Percentiles rank a stretch among this genome's conserved stretches.
phyloP scores from a whole-genome alignment of 2,797 vertebrate genomes.

The Ispidina picta region DNA sequence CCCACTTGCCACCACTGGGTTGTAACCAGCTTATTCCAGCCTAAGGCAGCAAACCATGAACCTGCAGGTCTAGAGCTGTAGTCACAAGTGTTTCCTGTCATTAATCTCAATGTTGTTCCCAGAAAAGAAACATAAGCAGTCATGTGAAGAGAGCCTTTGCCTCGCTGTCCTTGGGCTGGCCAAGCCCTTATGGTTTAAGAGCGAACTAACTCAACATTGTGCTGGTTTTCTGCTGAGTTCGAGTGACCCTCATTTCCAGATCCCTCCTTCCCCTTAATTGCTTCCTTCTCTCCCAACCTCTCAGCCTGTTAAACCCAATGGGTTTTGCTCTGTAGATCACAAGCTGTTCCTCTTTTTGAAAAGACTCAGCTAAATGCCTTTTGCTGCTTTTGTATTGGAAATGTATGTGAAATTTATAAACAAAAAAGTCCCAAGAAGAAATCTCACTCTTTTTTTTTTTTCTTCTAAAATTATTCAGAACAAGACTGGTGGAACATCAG shows the following conservation, averaged over 20 bases:
- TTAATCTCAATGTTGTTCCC: neutral
- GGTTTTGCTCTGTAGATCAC: conserved; percentile 14
- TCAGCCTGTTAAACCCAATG: neutral
- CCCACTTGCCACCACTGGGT: neutral
- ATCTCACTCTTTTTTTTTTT: neutral
- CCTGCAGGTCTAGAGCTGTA: neutral
- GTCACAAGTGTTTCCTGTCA: neutral
- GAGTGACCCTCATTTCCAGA: neutral
- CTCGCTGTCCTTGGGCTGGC: neutral
- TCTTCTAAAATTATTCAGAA: conserved; percentile 24
- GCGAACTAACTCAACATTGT: neutral
- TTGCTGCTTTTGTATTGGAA: conserved; percentile 4
- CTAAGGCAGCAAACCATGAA: accelerated
- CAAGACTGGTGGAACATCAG: neutral
- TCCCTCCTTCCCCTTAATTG: conserved; percentile 16
- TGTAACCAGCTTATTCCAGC: neutral
- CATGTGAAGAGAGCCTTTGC: neutral
- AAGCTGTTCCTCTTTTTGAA: neutral
- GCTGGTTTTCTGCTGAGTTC: neutral
- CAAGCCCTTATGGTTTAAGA: neutral
- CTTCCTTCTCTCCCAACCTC: neutral
- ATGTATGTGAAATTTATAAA: conserved; percentile 46
- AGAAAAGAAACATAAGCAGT: neutral
- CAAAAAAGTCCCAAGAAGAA: neutral
- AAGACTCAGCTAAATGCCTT: neutral